Conservation (phyloP, 2,113 vertebrate genomes). For the Anoura caudifer region DNA sequence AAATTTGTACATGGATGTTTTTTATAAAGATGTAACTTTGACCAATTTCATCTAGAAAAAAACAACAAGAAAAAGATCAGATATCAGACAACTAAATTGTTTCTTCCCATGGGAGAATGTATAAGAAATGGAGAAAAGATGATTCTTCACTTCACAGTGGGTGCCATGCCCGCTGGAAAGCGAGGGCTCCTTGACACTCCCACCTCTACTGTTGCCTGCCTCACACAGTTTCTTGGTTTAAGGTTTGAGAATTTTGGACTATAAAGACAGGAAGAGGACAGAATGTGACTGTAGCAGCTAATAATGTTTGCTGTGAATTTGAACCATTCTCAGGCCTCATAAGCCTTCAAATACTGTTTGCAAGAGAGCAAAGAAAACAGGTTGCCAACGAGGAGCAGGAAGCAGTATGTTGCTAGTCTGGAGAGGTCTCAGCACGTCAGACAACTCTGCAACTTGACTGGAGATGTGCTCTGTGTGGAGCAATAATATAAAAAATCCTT, state of each 20-base stretch:
- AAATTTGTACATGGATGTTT: neutral
- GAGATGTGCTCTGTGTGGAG: neutral
- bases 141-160: neutral
- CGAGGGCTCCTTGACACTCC: neutral
- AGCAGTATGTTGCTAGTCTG: neutral
- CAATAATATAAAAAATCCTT: neutral
- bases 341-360: neutral
- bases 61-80: neutral
- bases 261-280: neutral
- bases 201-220: neutral
- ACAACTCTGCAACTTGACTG: neutral
- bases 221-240: neutral
- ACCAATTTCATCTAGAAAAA: neutral
- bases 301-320: neutral
- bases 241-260: neutral
- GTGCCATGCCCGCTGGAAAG: neutral
- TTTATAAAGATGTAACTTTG: neutral
- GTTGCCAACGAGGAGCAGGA: neutral
- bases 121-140: neutral
- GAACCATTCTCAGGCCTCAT: neutral
- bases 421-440: neutral
- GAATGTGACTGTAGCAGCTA: neutral
- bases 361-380: neutral
- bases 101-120: neutral
- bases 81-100: neutral